Percentiles rank a stretch among this genome's conserved stretches.
These are phyloP conservation scores for Amphipoea lucens DNA, from an alignment of 2,888 invertebrate species.

Conservation along the genomic window DNA sequence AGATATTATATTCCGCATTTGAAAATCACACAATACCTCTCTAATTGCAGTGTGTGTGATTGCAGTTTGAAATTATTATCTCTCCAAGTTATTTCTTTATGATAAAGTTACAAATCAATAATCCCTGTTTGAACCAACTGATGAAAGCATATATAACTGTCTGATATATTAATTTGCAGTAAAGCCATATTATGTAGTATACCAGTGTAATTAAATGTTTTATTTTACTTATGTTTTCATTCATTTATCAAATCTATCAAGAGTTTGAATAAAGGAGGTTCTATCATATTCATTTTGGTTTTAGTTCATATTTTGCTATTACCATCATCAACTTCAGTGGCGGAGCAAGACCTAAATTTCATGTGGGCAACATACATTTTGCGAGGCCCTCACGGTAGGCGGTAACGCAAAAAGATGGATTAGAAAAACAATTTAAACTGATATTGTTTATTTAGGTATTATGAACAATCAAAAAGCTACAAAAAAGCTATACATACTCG, in stretches of 20 bases:
- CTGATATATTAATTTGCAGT: not conserved
- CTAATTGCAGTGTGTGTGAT: not conserved
- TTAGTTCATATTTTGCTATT: not conserved
- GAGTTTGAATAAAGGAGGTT: not conserved
- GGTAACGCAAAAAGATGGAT: too few relatives aligned
- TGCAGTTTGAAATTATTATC: not conserved
- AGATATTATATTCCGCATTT: slow-evolving; percentile 3
- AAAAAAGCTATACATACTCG: too few relatives aligned
- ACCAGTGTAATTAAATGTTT: not conserved
- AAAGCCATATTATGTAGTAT: too few relatives aligned
- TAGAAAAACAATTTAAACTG: too few relatives aligned
- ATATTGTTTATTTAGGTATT: too few relatives aligned
- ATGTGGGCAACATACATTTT: too few relatives aligned
- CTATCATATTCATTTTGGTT: not conserved
- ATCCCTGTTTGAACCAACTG: not conserved
- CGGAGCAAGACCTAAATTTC: too few relatives aligned
- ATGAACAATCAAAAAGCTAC: too few relatives aligned
- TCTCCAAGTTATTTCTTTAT: not conserved
- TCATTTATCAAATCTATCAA: not conserved
- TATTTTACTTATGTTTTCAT: not conserved
- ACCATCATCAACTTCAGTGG: not conserved
- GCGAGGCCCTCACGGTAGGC: too few relatives aligned
- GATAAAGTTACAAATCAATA: not conserved
- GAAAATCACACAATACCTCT: not conserved
- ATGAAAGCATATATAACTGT: not conserved